These are phyloP conservation scores for Rafetus swinhoei DNA, from an alignment of 2,113 vertebrate species.

Conservation along the genomic window DNA sequence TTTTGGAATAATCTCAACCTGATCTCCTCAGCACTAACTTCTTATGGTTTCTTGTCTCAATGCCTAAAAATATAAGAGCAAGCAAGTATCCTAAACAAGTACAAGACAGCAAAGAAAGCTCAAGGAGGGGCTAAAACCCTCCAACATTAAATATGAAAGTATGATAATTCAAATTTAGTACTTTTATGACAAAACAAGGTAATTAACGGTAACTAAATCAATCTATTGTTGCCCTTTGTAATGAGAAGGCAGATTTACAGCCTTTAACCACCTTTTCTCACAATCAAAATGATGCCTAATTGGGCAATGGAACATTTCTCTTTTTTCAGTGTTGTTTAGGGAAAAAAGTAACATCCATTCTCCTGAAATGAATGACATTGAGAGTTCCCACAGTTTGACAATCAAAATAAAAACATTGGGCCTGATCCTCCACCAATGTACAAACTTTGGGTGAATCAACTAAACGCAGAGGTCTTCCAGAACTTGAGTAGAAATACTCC, in stretches of 20 bases:
- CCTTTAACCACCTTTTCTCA: constrained; percentile 76
- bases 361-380: constrained; percentile 68
- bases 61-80: background rate
- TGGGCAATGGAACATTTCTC: constrained; percentile 69
- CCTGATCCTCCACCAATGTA: background rate
- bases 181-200: too few relatives aligned
- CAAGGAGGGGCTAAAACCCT: background rate
- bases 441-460: background rate
- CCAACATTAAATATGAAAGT: background rate
- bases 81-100: fast-evolving
- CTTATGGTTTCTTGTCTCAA: background rate
- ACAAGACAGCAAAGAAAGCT: background rate
- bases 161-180: background rate
- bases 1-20: fast-evolving
- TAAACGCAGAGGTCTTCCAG: background rate
- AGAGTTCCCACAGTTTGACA: constrained; percentile 55
- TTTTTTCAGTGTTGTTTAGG: constrained; percentile 62
- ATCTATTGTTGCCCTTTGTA: constrained; percentile 80
- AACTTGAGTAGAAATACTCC: background rate
- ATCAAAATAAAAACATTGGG: constrained; percentile 35
- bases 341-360: constrained; percentile 76
- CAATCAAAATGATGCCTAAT: constrained; percentile 69
- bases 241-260: constrained; percentile 84
- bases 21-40: background rate
- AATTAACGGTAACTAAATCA: constrained; percentile 72